Evolutionary conservation across 2,797 vertebrate species (phyloP).

Genomic region (Gymnocypris eckloni): DNA sequence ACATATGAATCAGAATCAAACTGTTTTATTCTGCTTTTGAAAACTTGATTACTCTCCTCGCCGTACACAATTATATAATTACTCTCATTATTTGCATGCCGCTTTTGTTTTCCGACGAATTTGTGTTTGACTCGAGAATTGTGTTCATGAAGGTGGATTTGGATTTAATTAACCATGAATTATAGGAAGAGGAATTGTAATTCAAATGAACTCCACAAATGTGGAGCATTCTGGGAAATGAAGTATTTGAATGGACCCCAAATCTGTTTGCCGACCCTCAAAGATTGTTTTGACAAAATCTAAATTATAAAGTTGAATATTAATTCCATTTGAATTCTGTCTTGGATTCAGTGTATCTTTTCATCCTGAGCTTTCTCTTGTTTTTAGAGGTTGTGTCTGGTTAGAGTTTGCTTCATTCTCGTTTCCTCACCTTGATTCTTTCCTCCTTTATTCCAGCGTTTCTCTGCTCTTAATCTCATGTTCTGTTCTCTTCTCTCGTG

Average conservation of each 20-base stretch:
- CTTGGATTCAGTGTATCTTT: too few species aligned
- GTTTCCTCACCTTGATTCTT: conserved; percentile 8
- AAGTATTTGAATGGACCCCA: not conserved
- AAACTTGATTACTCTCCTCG: too few species aligned
- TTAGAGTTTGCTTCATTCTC: not conserved
- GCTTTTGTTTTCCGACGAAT: not conserved
- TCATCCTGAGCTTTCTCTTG: too few species aligned
- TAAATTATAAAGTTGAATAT: too few species aligned
- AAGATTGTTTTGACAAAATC: not conserved
- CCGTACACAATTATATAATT: not conserved
- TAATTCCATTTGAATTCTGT: not conserved
- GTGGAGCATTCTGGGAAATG: not conserved
- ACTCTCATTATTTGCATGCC: not conserved
- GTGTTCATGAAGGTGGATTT: not conserved
- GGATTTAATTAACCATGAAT: not conserved
- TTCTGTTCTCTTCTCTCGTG: conserved; percentile 26
- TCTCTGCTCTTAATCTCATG: conserved; percentile 35
- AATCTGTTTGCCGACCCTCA: not conserved
- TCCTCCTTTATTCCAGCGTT: not conserved
- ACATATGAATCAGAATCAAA: too few species aligned
- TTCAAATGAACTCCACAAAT: too few species aligned
- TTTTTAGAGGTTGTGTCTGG: not conserved
- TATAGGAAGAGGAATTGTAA: not conserved
- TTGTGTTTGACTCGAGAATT: not conserved
- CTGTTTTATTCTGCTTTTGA: too few species aligned